Evolutionary conservation across 2,888 invertebrate species (phyloP).

Genomic region (Oeneis ivallda): DNA sequence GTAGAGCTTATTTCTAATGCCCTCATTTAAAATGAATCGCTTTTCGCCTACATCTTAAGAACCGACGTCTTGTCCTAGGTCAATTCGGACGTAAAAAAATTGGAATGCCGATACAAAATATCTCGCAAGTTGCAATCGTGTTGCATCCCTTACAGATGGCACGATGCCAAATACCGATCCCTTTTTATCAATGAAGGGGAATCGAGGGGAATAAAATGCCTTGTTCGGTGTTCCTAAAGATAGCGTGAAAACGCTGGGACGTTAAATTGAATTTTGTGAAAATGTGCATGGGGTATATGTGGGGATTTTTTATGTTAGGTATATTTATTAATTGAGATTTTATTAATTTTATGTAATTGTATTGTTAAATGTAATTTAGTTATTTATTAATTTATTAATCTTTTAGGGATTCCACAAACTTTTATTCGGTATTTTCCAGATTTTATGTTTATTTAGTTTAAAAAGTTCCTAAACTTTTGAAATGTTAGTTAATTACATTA

Average conservation of each 20-base stretch:
- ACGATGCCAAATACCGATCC: slow-evolving; percentile 51
- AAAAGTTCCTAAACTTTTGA: too few relatives aligned
- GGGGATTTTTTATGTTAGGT: too few relatives aligned
- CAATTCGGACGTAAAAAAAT: slow-evolving; percentile 50
- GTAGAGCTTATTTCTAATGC: too few relatives aligned
- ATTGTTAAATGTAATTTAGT: too few relatives aligned
- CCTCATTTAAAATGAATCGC: slow-evolving; percentile 9
- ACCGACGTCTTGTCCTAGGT: slow-evolving; percentile 15
- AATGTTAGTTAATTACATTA: too few relatives aligned
- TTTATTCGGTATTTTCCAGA: too few relatives aligned
- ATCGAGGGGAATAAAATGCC: slow-evolving; percentile 22
- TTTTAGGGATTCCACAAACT: too few relatives aligned
- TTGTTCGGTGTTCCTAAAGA: slow-evolving; percentile 20
- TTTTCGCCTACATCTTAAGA: slow-evolving; percentile 6
- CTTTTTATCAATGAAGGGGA: slow-evolving; percentile 56
- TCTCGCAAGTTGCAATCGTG: slow-evolving; percentile 60
- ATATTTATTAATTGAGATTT: too few relatives aligned
- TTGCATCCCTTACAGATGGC: slow-evolving; percentile 54
- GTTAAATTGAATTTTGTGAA: slow-evolving; percentile 19
- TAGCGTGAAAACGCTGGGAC: slow-evolving; percentile 15
- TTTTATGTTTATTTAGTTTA: too few relatives aligned
- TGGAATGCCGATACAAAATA: slow-evolving; percentile 61
- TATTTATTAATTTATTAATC: too few relatives aligned
- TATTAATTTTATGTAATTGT: too few relatives aligned
- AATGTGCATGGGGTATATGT: background rate